A percentile compares a stretch with the other conserved stretches of the same genome.
These are phyloP conservation scores for Prostheceraeus crozeri DNA, from an alignment of 2,888 invertebrate genomes.

Conservation along the genomic window DNA sequence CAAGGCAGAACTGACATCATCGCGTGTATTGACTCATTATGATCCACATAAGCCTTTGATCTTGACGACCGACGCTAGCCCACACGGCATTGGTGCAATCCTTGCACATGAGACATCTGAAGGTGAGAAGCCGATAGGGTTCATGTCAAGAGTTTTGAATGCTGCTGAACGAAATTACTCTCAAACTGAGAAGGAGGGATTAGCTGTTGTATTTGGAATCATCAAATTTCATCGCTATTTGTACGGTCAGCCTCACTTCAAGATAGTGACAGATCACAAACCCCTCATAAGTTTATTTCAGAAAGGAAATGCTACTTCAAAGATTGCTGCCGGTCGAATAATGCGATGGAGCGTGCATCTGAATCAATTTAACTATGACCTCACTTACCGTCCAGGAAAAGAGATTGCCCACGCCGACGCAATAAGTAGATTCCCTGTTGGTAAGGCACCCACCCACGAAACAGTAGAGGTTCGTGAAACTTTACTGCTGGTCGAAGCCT, in stretches of 20 bases:
- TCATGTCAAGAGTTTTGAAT: conserved; percentile 4
- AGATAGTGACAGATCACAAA: conserved; percentile 20
- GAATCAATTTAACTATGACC: not conserved
- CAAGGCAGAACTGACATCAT: conserved; percentile 1
- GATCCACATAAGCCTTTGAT: not conserved
- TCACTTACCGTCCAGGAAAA: conserved; percentile 7
- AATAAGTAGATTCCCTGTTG: conserved; percentile 5
- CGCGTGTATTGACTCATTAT: not conserved
- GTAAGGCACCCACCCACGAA: no score
- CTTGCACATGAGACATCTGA: conserved; percentile 16
- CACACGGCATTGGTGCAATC: conserved; percentile 20
- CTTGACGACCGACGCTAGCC: conserved; percentile 13
- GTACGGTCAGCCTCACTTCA: conserved; percentile 1
- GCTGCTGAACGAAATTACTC: conserved; percentile 19
- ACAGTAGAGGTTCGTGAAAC: no score
- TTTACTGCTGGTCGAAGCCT: no score
- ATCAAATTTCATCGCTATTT: conserved; percentile 12
- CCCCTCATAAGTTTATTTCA: conserved; percentile 22
- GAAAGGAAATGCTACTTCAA: conserved; percentile 27
- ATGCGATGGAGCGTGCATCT: conserved; percentile 1
- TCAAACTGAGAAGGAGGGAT: conserved; percentile 3
- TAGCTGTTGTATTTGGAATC: conserved; percentile 21
- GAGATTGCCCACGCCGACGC: conserved; percentile 1
- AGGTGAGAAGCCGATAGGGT: conserved; percentile 5
- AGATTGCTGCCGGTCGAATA: conserved; percentile 13